Evolutionary conservation across 2,113 vertebrate species (phyloP), one percentile per base, ranked within the genome.

Genomic region (Emberiza fucata): DNA sequence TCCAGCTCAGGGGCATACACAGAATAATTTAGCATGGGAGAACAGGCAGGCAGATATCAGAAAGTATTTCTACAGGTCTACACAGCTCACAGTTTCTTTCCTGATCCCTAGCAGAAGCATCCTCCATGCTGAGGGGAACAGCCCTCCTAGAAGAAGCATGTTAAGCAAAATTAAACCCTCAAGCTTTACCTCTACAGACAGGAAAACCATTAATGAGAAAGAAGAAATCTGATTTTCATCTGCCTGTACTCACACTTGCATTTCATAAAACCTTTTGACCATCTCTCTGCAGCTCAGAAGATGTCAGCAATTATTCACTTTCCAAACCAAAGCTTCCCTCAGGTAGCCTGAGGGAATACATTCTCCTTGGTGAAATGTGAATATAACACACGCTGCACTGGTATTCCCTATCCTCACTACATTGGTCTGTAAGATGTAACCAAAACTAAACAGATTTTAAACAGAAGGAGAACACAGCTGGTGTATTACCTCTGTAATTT

Each of bases 391-490:
- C 0, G 0, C 39, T 86, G 59, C 19, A 71, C 48, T 12, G 33
- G 29, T 68, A 60, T 51, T 76, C 63, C 63, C 53, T 40, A 25
- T 9, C 12, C 78, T 91, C 29, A 48, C 45, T 18, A 63, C 54
- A 19, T 3, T 37, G 31, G 23, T 78, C 68, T 17, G 4, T 48
- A 54, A 73, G 48, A 95, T 5, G 8, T 20, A 68, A 82, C 29
- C 57, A 72, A 86, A 90, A 84, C 39, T 16, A 83, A 92, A 86
- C 19, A 72, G 71, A 78, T 81, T 88, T 84, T 63, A 92, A 94
- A 81, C 65, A 66, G 40, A 80, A 86, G 48, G 60, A 48, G 14
- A 42, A 81, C 69, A 45, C 76, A 95, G 78, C 83, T 95, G 83
- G 71, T 76, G 68, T 60, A 71, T 78, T 86, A 76, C 45, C 68